Percentiles rank a stretch among this genome's conserved stretches.
These are phyloP conservation scores for Caenorhabditis latens DNA, from an alignment of 1,140 invertebrate genomes.

Conservation along the genomic window DNA sequence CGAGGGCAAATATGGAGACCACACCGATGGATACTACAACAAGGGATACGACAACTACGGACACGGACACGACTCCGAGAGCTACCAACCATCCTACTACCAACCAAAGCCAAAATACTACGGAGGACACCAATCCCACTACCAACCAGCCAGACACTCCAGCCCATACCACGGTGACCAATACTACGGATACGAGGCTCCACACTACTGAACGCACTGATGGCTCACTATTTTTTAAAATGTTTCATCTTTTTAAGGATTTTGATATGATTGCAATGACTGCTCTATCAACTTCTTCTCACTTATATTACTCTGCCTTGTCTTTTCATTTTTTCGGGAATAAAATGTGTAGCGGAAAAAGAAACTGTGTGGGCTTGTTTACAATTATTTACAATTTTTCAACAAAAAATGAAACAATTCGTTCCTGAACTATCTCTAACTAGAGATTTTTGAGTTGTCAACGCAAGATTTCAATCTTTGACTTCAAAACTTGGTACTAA, in stretches of 20 bases:
- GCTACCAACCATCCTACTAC: conserved; percentile 53
- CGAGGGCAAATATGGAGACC: conserved; percentile 58
- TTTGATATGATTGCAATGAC: conserved; percentile 26
- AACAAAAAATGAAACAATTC: too few relatives aligned
- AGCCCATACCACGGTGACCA: conserved; percentile 47
- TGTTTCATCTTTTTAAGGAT: background rate
- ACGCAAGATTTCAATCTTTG: too few relatives aligned
- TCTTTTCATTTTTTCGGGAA: conserved; percentile 40
- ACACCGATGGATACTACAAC: conserved; percentile 58
- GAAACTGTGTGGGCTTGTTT: background rate
- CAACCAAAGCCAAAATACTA: conserved; percentile 56
- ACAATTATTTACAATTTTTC: too few relatives aligned
- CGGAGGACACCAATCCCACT: conserved; percentile 58
- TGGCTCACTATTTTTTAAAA: background rate
- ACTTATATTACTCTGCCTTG: conserved; percentile 14
- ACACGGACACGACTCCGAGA: conserved; percentile 58
- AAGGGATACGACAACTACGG: conserved; percentile 63
- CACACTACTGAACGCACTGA: conserved; percentile 2
- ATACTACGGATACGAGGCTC: conserved; percentile 49
- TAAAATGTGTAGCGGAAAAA: conserved; percentile 47
- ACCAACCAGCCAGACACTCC: conserved; percentile 53
- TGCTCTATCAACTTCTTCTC: conserved; percentile 7
- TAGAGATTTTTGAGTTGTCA: too few relatives aligned
- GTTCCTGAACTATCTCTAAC: too few relatives aligned
- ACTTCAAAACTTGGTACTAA: too few relatives aligned